These are phyloP conservation scores for Eublepharis macularius DNA, from an alignment of 2,113 vertebrate genomes.

Conservation along the genomic window DNA sequence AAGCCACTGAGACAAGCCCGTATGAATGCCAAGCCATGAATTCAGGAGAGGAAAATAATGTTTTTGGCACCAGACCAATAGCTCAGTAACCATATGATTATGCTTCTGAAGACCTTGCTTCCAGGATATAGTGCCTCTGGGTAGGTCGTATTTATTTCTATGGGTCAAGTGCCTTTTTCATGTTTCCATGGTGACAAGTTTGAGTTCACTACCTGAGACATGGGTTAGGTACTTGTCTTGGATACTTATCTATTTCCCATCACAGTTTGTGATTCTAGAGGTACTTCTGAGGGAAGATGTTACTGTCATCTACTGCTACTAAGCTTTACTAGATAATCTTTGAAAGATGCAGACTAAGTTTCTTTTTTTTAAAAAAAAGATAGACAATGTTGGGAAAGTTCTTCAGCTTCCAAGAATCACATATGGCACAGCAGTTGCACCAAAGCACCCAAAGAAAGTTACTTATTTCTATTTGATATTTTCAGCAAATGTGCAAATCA, in stretches of 20 bases:
- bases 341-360: neutral
- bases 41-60: constrained; percentile 11
- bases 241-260: constrained; percentile 40
- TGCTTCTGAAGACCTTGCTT: constrained; percentile 14
- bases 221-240: neutral
- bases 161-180: constrained; percentile 18
- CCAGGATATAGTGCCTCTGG: neutral
- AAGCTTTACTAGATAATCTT: neutral
- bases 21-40: constrained; percentile 1
- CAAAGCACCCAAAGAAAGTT: neutral
- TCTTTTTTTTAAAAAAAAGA: too few relatives aligned
- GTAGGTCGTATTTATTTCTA: constrained; percentile 57
- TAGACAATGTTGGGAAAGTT: neutral
- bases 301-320: neutral
- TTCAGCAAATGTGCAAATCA: neutral
- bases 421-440: neutral
- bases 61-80: neutral
- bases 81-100: constrained; percentile 1
- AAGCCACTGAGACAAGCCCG: constrained; percentile 4
- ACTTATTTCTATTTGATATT: neutral
- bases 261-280: neutral
- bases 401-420: neutral
- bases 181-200: constrained; percentile 61
- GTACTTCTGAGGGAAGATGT: neutral
- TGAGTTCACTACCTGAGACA: constrained; percentile 11